A percentile compares a stretch with the other conserved stretches of the same genome.
Conservation (phyloP, 2,888 invertebrate species). For the Trachelus troglodyta region DNA sequence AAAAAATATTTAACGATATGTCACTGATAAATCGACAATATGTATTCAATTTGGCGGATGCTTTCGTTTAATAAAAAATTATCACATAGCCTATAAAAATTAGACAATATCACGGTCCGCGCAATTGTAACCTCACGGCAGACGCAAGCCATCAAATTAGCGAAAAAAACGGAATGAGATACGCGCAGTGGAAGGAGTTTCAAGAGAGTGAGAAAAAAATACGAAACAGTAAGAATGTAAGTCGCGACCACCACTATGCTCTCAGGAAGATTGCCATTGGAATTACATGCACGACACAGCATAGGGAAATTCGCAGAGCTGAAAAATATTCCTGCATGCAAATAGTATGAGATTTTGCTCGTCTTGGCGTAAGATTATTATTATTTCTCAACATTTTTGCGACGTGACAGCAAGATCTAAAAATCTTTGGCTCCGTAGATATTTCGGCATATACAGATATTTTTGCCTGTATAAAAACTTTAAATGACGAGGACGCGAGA, state of each 20-base stretch:
- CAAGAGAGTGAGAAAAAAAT: conserved; percentile 10
- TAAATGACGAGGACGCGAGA: neutral
- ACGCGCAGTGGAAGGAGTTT: neutral
- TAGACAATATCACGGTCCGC: neutral
- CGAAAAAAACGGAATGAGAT: neutral
- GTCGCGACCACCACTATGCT: conserved; percentile 22
- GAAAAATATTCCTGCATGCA: neutral
- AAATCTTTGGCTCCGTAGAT: neutral
- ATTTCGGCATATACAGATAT: neutral
- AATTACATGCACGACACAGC: conserved; percentile 22
- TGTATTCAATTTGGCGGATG: neutral
- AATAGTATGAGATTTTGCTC: neutral
- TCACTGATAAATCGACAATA: neutral
- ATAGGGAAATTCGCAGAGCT: conserved; percentile 7
- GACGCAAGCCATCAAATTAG: neutral
- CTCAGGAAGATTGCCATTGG: conserved; percentile 39
- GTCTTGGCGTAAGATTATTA: conserved; percentile 4
- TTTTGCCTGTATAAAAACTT: neutral
- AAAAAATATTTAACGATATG: neutral
- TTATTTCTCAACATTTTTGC: neutral
- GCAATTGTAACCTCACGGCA: neutral
- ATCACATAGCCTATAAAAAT: neutral
- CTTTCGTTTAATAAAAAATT: neutral
- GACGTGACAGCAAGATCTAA: neutral
- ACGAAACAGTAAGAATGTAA: conserved; percentile 8